phyloP scores from a whole-genome alignment of 2,113 vertebrate species.

The Oophaga pumilio region DNA sequence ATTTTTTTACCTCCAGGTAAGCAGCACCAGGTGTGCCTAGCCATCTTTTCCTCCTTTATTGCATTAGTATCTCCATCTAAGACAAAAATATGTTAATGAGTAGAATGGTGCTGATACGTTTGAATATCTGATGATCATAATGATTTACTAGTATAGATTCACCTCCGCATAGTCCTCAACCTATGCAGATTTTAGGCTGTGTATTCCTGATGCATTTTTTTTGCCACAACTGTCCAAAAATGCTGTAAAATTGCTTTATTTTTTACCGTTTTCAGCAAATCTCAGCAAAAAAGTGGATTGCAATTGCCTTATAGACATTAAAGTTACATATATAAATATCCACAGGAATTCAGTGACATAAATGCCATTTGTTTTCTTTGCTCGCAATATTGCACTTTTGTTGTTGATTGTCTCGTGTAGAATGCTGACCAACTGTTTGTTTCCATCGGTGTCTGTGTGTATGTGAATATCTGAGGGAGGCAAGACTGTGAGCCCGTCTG shows the following conservation, averaged over 20 bases:
- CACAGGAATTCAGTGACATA: neutral
- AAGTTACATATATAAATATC: neutral
- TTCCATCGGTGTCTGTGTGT: conserved; percentile 9
- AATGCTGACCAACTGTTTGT: conserved; percentile 22
- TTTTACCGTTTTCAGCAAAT: too few relatives aligned
- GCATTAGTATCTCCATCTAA: neutral
- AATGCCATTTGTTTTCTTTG: neutral
- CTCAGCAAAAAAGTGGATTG: too few relatives aligned
- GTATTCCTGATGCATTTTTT: too few relatives aligned
- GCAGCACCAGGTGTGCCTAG: neutral
- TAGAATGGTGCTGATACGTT: neutral
- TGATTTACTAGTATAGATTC: neutral
- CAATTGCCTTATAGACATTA: neutral
- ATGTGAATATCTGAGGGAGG: conserved; percentile 9
- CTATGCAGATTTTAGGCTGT: neutral
- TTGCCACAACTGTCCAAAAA: too few relatives aligned
- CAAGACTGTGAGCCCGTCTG: conserved; percentile 24
- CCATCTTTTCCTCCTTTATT: neutral
- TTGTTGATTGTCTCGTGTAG: neutral
- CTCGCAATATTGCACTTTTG: neutral
- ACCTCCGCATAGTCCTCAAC: neutral
- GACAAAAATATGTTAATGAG: neutral
- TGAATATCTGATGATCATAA: neutral
- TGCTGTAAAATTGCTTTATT: too few relatives aligned
- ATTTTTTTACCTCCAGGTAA: neutral